Percentiles rank a stretch among this genome's conserved stretches.
Conservation (phyloP, 1,140 invertebrate genomes). For the Macrosteles quadrilineatus region DNA sequence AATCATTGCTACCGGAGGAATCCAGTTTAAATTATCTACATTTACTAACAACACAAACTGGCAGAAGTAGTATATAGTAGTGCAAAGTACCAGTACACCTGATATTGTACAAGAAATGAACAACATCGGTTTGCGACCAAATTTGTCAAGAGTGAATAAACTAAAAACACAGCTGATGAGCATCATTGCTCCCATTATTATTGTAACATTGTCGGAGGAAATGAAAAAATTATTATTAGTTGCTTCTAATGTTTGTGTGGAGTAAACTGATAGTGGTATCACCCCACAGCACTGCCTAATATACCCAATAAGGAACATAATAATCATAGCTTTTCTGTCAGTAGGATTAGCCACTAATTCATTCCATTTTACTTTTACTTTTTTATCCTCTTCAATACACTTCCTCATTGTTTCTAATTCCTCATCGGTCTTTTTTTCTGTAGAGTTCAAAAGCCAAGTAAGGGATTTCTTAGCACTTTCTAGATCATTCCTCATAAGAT, state of each 20-base stretch:
- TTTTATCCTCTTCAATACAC: conserved; percentile 30
- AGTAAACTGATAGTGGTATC: conserved; percentile 38
- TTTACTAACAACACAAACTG: conserved; percentile 54
- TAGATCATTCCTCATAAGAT: conserved; percentile 58
- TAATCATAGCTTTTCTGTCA: conserved; percentile 37
- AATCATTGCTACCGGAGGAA: conserved; percentile 66
- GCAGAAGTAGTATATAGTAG: conserved; percentile 59
- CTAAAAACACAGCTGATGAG: conserved; percentile 50
- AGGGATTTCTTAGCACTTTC: conserved; percentile 58
- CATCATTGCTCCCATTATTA: conserved; percentile 39
- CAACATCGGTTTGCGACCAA: conserved; percentile 68
- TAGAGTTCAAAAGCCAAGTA: conserved; percentile 60
- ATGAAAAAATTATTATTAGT: conserved; percentile 22
- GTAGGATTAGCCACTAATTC: conserved; percentile 34
- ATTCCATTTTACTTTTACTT: conserved; percentile 11
- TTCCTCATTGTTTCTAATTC: conserved; percentile 37
- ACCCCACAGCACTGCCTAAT: conserved; percentile 37
- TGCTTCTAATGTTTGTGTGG: conserved; percentile 33
- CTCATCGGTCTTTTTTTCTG: conserved; percentile 24
- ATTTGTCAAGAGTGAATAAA: conserved; percentile 58
- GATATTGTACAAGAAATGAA: conserved; percentile 41
- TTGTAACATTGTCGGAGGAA: conserved; percentile 35
- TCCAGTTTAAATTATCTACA: conserved; percentile 53
- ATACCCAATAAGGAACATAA: conserved; percentile 36
- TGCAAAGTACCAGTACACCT: conserved; percentile 49